Percentiles rank a stretch among this genome's conserved stretches.
phyloP scores from a whole-genome alignment of 2,888 invertebrate genomes.

The Aspidapion aeneum region DNA sequence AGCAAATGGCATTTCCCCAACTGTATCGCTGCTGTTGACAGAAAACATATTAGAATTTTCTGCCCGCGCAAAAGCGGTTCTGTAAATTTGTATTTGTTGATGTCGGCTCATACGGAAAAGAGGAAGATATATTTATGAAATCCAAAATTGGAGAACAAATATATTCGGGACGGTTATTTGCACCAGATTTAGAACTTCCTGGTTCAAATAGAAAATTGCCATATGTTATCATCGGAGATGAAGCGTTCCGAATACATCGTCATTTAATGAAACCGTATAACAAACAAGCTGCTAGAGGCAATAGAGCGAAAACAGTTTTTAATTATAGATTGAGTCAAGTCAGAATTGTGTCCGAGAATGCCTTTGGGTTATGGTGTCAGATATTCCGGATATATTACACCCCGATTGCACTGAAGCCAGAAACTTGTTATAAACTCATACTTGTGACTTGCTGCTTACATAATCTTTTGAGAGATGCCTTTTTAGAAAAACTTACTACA shows the following conservation, averaged over 20 bases:
- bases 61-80: slow-evolving; percentile 18
- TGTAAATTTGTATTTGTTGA: slow-evolving; percentile 21
- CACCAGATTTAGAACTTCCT: slow-evolving; percentile 9
- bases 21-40: slow-evolving; percentile 22
- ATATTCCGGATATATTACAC: background rate
- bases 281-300: background rate
- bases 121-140: slow-evolving; percentile 20
- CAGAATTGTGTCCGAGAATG: slow-evolving; percentile 27
- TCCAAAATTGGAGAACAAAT: slow-evolving; percentile 15
- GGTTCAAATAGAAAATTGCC: slow-evolving; percentile 5
- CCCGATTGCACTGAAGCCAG: background rate
- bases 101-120: slow-evolving; percentile 23
- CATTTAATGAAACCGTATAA: slow-evolving; percentile 9
- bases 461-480: background rate
- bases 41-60: slow-evolving; percentile 22
- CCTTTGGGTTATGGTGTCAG: slow-evolving; percentile 22
- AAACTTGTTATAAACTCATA: background rate
- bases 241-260: slow-evolving; percentile 10
- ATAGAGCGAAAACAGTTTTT: slow-evolving; percentile 20
- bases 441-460: background rate
- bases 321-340: slow-evolving; percentile 25
- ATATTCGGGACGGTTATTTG: slow-evolving; percentile 16
- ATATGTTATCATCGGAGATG: slow-evolving; percentile 10
- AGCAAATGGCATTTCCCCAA: slow-evolving; percentile 24
- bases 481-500: background rate